These are phyloP conservation scores for Nezara viridula DNA, from an alignment of 2,888 invertebrate genomes.

Conservation along the genomic window DNA sequence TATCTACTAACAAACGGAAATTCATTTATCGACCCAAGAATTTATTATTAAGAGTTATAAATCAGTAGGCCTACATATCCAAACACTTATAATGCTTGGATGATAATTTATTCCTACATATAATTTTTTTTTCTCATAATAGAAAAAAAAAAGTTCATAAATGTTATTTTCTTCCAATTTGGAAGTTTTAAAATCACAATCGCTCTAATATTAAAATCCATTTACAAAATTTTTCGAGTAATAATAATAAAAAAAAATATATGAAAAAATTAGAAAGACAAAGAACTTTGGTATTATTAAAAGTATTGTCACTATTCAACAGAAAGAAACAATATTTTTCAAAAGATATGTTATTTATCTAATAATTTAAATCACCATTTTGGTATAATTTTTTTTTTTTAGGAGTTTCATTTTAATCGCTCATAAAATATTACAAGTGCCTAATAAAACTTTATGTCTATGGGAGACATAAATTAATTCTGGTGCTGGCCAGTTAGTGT, in stretches of 20 bases:
- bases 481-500: not conserved
- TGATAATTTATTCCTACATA: not conserved
- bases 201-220: not conserved
- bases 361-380: conserved; percentile 12
- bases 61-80: not conserved
- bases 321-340: not conserved
- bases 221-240: not conserved
- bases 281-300: conserved; percentile 27
- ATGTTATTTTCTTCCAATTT: conserved; percentile 30
- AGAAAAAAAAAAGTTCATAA: conserved; percentile 11
- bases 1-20: not conserved
- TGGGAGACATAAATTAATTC: not conserved
- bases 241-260: not conserved
- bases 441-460: conserved; percentile 8
- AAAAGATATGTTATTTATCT: conserved; percentile 20
- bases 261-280: not conserved
- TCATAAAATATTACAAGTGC: conserved; percentile 15
- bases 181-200: not conserved
- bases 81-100: not conserved
- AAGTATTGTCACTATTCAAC: conserved; percentile 8
- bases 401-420: not conserved
- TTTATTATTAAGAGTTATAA: not conserved
- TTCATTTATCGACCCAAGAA: not conserved
- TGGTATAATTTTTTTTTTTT: not conserved
- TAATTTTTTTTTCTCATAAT: conserved; percentile 2